Base-by-base conservation (phyloP, 1,140 invertebrate species). In the Leptopilina boulardi region DNA sequence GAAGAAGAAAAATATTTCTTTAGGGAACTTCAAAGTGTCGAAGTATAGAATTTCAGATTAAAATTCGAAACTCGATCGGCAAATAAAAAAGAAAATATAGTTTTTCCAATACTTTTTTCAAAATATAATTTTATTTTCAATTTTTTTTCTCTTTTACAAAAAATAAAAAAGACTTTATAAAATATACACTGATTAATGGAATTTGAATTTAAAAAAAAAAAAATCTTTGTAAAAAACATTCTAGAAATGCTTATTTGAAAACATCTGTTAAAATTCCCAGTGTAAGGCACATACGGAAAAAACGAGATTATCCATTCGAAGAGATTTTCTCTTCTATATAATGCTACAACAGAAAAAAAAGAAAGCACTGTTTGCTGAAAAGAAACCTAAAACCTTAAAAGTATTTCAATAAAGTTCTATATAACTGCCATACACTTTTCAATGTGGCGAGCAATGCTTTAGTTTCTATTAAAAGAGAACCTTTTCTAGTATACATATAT, bases 1-100 rank as follows among this genome's bases (percentile, higher is more conserved):
- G 34, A 4, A 38, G 9, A 38, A 66, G 6, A 26, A 23, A 66
- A 66, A 66, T 23, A 66, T 66, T 30, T 30, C 59, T 26, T 66
- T 30, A 30, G 30, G 59, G 15, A 66, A 66, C 59, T 66, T 66
- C 59, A 66, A 66, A 66, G 59, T 66, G 59, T 66, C 59, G 59
- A 66, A 54, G 30, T 23, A 66, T 66, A 30, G 59, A 30, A 66
- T 13, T 66, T 66, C 26, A 66, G 59, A 30, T 66, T 66, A 30
- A 66, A 66, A 66, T 66, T 13, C 15, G 26, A 66, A 66, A 66
- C 59, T 66, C 59, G 10, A 66, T 30, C 59, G 59, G 13, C 59
- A 34, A n/a, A 66, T 30, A 66, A 30, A 66, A 66, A 21, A 59
- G 23, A 30, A n/a, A n/a, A n/a, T n/a, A n/a, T n/a, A n/a, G n/a